A percentile compares a stretch with the other conserved stretches of the same genome.
phyloP scores from a whole-genome alignment of 2,797 vertebrate genomes.

The Centropyge bicolor region DNA sequence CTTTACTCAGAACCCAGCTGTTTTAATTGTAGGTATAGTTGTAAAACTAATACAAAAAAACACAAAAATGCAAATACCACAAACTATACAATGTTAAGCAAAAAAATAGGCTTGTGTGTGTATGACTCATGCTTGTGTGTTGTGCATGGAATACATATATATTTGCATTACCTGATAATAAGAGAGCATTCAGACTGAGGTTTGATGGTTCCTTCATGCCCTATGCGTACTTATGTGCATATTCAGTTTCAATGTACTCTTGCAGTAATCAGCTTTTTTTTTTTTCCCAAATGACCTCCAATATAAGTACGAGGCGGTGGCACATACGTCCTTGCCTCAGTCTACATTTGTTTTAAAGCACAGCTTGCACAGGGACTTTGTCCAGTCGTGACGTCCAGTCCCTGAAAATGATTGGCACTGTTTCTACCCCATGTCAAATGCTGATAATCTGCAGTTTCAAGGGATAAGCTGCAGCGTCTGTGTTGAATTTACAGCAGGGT shows the following conservation, averaged over 20 bases:
- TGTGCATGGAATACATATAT: background rate
- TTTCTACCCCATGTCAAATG: conserved; percentile 24
- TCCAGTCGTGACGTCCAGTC: conserved; percentile 11
- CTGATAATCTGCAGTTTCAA: conserved; percentile 59
- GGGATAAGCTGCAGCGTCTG: conserved; percentile 49
- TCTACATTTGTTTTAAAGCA: conserved; percentile 31
- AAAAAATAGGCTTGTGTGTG: background rate
- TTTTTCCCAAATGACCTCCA: background rate
- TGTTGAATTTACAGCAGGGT: conserved; percentile 32
- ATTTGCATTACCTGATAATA: background rate
- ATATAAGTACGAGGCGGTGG: background rate
- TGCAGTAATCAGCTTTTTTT: background rate
- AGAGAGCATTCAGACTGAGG: background rate
- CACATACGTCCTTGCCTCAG: background rate
- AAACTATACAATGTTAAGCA: background rate
- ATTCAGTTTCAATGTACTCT: background rate
- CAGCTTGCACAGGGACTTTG: background rate
- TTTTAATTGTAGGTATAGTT: background rate
- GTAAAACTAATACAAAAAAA: background rate
- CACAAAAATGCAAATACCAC: background rate
- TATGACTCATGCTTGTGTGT: background rate
- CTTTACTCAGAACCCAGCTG: background rate
- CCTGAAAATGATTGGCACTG: conserved; percentile 40
- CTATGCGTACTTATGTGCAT: background rate
- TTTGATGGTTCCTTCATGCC: background rate